These are phyloP conservation scores for Epirrhoe alternata DNA, from an alignment of 2,888 invertebrate genomes.

Conservation along the genomic window DNA sequence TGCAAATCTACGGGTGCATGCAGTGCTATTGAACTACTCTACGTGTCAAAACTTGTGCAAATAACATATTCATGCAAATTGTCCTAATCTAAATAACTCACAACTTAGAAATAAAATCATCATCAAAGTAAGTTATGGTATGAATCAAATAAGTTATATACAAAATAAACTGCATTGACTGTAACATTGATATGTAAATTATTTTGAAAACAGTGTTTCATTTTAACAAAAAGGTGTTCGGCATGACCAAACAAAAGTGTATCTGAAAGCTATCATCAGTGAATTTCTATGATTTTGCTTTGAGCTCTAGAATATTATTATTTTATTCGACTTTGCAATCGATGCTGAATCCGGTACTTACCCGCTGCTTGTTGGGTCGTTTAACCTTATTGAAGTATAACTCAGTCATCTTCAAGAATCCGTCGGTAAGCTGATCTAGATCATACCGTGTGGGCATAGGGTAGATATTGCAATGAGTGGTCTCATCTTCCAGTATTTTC, in stretches of 20 bases:
- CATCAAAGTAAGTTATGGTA: conserved; percentile 3
- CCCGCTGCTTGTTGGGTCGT: conserved; percentile 91
- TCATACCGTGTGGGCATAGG: conserved; percentile 86
- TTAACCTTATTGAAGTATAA: conserved; percentile 95
- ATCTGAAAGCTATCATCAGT: conserved; percentile 11
- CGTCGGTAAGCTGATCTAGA: conserved; percentile 88
- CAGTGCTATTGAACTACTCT: conserved; percentile 69
- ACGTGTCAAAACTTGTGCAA: conserved; percentile 64
- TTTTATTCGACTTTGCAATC: not conserved
- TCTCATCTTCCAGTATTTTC: conserved; percentile 90
- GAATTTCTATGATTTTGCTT: not conserved
- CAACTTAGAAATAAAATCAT: conserved; percentile 12
- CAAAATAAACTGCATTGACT: conserved; percentile 5
- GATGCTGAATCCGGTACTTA: conserved; percentile 75
- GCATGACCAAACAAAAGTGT: conserved; percentile 1
- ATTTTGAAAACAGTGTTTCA: not conserved
- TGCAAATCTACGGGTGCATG: conserved; percentile 63
- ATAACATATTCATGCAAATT: conserved; percentile 40
- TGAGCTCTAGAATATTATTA: not conserved
- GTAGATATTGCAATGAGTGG: conserved; percentile 93
- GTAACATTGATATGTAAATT: conserved; percentile 1
- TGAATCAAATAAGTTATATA: conserved; percentile 21
- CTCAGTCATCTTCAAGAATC: conserved; percentile 93
- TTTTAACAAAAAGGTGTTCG: not conserved
- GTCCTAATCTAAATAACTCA: conserved; percentile 22